phyloP scores from a whole-genome alignment of 2,888 invertebrate species.

The Spatulosminthurus flaviceps region DNA sequence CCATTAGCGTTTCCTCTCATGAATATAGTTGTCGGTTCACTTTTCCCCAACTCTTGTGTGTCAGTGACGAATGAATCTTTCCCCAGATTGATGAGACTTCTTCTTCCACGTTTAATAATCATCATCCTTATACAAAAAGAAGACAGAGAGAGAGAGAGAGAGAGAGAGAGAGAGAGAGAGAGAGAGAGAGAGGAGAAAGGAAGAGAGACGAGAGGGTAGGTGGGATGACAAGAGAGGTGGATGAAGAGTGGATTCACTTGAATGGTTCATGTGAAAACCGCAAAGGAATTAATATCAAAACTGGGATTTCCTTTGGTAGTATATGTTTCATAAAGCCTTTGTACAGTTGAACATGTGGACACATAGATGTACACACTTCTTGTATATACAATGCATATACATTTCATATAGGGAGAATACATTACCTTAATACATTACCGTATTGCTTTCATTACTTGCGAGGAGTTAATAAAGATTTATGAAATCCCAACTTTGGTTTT shows the following conservation, averaged over 20 bases:
- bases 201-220: not conserved
- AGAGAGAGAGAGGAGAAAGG: not conserved
- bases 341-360: not conserved
- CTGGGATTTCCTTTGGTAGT: constrained; percentile 15
- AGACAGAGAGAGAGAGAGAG: constrained; percentile 12
- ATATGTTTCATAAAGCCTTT: not conserved
- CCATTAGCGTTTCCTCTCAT: constrained; percentile 49
- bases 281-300: constrained; percentile 18
- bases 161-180: constrained; percentile 30
- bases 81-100: constrained; percentile 36
- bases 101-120: constrained; percentile 35
- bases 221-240: not conserved
- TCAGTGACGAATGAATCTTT: constrained; percentile 47
- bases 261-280: constrained; percentile 2
- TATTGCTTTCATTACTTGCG: constrained; percentile 32
- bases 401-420: not conserved
- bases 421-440: not conserved
- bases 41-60: constrained; percentile 28
- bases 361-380: not conserved
- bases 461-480: constrained; percentile 44
- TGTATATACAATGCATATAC: not conserved
- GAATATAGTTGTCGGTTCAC: constrained; percentile 36
- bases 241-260: not conserved
- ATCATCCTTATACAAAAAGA: not conserved
- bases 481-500: constrained; percentile 27